Evolutionary conservation across 53 echinoderm and acorn worm species (phyloP), one percentile per base, ranked within the genome.

Genomic region (Actinopyga echinites): DNA sequence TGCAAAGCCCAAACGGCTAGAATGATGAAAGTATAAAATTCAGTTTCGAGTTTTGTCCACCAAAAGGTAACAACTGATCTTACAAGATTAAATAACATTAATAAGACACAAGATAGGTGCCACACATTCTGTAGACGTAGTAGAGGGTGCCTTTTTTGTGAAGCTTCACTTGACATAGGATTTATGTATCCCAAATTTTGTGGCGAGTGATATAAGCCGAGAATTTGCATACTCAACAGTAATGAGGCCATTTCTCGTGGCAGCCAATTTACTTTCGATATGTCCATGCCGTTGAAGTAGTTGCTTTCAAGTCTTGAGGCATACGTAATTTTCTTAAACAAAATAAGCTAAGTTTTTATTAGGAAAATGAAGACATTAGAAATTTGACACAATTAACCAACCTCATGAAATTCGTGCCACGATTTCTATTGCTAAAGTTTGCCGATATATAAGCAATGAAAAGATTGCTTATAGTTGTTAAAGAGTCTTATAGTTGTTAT

Each of bases 191-290:
- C 12, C 12, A 71, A 71, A 1, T 71, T 40, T 40, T 71, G 25
- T 40, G 71, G 71, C 8, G 71, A 71, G 15, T 71, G 71, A 44
- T 71, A 71, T 43, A 71, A 24, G 4, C 71, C 71, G 3, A 42
- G 8, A 3, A 71, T 35, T 23, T 71, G 71, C 71, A 71, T 71
- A 44, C 71, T 71, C 5, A 71, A 8, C 25, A 71, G 34, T 15
- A 71, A 34, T 25, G 43, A 25, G 25, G 24, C 44, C 71, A 71
- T 23, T 43, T 71, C 71, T 10, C 71, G 71, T 4, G 71, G 71
- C 40, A 71, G 44, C 71, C 71, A 71, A 40, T 71, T 71, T 23
- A 11, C 15, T 5, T 37, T 44, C 25, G 71, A 49, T 15, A 49
- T 17, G 17, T 17, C 17, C 49, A 49, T 49, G 13, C 17, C 17